Conservation (phyloP, 2,797 vertebrate species). For the Chanos chanos region DNA sequence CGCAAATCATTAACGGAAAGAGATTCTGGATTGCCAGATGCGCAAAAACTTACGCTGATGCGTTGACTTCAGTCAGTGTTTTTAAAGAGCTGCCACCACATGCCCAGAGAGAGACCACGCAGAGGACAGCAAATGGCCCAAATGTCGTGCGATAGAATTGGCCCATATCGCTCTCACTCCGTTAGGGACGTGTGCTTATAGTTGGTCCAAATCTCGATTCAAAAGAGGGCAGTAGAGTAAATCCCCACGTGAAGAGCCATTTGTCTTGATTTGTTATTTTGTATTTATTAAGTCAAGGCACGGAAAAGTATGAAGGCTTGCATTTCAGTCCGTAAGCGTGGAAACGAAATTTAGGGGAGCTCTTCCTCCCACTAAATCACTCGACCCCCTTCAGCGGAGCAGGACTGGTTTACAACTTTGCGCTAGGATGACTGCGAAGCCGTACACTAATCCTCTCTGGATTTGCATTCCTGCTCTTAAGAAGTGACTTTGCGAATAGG, state of each 20-base stretch:
- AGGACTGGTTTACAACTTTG: slow-evolving; percentile 51
- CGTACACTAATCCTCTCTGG: slow-evolving; percentile 30
- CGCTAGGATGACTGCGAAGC: slow-evolving; percentile 34
- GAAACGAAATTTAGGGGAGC: too few species aligned
- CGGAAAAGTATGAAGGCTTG: too few species aligned
- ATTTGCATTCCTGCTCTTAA: slow-evolving; percentile 64
- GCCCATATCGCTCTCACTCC: slow-evolving; percentile 62
- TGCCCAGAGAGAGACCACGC: slow-evolving; percentile 61
- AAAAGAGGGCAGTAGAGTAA: too few species aligned
- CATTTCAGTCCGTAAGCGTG: too few species aligned
- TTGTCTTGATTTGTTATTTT: too few species aligned
- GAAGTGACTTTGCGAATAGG: slow-evolving; percentile 33
- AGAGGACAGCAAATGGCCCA: slow-evolving; percentile 60
- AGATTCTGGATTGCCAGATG: too few species aligned
- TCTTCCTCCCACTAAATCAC: too few species aligned
- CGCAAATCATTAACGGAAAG: too few species aligned
- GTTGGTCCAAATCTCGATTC: not conserved
- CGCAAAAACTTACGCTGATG: slow-evolving; percentile 54
- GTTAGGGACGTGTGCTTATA: not conserved
- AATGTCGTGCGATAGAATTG: slow-evolving; percentile 60
- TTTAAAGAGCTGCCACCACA: slow-evolving; percentile 62
- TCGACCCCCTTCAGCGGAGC: slow-evolving; percentile 56
- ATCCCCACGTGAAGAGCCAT: too few species aligned
- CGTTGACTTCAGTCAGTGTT: slow-evolving; percentile 58
- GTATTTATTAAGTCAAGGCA: too few species aligned